Evolutionary conservation across 2,888 invertebrate species (phyloP).

Genomic region (Agonopterix subpropinquella): DNA sequence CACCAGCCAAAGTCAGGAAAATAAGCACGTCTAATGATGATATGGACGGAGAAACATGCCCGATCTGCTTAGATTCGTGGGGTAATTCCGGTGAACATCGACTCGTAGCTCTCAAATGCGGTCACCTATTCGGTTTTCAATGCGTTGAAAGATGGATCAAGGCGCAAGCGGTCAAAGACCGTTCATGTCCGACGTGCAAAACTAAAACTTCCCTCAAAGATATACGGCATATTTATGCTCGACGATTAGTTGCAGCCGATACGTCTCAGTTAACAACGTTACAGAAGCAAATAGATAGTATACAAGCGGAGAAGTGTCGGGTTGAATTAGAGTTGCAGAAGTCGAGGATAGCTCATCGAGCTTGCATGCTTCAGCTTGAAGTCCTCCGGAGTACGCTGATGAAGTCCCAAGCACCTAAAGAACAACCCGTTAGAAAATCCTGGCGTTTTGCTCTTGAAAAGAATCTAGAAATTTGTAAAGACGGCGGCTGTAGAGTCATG

Average conservation of each 20-base stretch:
- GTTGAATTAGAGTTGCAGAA: constrained; percentile 78
- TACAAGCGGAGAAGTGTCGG: constrained; percentile 73
- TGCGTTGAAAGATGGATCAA: constrained; percentile 88
- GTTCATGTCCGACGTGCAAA: constrained; percentile 93
- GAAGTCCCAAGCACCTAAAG: constrained; percentile 42
- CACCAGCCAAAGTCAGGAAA: constrained; percentile 47
- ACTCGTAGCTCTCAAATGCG: constrained; percentile 91
- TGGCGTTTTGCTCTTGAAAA: constrained; percentile 77
- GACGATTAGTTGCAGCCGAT: constrained; percentile 84
- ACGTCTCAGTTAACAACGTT: constrained; percentile 83
- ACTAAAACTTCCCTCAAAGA: constrained; percentile 80
- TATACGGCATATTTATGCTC: constrained; percentile 87
- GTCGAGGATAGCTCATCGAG: constrained; percentile 45
- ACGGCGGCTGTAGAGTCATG: constrained; percentile 87
- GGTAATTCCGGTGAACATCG: constrained; percentile 90
- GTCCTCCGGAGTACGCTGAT: constrained; percentile 39
- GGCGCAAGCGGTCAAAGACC: constrained; percentile 67
- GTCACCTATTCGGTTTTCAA: constrained; percentile 91
- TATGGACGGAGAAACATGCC: constrained; percentile 83
- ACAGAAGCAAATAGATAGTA: constrained; percentile 75
- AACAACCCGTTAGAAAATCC: constrained; percentile 31
- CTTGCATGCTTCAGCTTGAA: constrained; percentile 44
- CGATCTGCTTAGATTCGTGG: constrained; percentile 94
- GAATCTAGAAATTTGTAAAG: constrained; percentile 79
- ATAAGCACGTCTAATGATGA: constrained; percentile 26